Conservation (phyloP, 2,113 vertebrate genomes). For the Hemichromis elongatus region DNA sequence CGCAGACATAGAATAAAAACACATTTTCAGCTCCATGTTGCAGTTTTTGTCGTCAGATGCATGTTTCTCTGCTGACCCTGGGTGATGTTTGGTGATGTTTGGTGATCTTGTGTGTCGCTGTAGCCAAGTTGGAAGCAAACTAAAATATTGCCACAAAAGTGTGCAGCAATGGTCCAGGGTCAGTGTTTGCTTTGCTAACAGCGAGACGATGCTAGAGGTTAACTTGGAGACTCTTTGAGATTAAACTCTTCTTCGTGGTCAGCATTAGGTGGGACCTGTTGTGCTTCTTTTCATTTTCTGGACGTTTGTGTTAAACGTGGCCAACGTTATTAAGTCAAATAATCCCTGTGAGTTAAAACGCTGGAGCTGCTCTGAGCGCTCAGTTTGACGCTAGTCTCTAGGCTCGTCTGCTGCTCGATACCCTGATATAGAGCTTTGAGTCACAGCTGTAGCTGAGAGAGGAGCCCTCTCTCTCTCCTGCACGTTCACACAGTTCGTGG, state of each 20-base stretch:
- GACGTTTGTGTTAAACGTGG: not conserved
- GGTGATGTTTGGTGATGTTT: fast-evolving
- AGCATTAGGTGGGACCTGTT: not conserved
- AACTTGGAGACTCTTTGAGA: not conserved
- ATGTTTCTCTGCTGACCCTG: not conserved
- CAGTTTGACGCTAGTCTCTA: not conserved
- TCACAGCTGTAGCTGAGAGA: not conserved
- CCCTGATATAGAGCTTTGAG: not conserved
- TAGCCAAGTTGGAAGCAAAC: not conserved
- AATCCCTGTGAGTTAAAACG: not conserved
- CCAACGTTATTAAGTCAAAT: fast-evolving
- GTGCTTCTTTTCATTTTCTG: not conserved
- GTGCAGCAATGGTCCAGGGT: not conserved
- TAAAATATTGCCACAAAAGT: not conserved
- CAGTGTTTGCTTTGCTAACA: not conserved
- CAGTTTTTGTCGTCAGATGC: not conserved
- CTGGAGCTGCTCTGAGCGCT: not conserved
- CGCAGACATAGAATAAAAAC: fast-evolving
- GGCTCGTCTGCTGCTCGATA: not conserved
- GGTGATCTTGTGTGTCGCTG: fast-evolving
- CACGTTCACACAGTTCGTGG: not conserved
- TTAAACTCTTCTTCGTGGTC: fast-evolving
- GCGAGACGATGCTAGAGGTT: not conserved
- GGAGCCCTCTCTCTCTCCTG: not conserved
- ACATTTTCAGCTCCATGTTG: not conserved